Evolutionary conservation across 2,113 vertebrate genomes (phyloP).

Genomic region (Ailurus styani): DNA sequence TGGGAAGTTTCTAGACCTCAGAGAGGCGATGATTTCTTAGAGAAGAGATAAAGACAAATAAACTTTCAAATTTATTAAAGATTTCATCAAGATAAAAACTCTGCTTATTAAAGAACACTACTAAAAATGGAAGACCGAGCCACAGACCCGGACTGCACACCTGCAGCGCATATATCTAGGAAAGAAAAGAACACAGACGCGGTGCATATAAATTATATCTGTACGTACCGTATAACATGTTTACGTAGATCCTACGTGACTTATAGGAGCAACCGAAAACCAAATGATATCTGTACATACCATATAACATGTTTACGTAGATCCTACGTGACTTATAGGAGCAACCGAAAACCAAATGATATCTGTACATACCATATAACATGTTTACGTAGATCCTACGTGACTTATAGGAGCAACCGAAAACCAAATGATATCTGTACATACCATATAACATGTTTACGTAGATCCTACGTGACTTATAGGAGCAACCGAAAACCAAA

Average conservation of each 20-base stretch:
- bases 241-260: not conserved
- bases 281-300: no score
- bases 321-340: not conserved
- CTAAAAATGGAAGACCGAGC: not conserved
- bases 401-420: not conserved
- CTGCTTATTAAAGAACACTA: not conserved
- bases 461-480: not conserved
- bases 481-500: not conserved
- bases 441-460: not conserved
- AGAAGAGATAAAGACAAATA: not conserved
- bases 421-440: not conserved
- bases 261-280: not conserved
- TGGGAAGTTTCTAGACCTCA: not conserved
- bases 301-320: not conserved
- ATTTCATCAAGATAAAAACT: not conserved
- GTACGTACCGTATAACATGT: not conserved
- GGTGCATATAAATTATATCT: not conserved
- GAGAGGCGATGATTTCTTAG: not conserved
- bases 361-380: no score
- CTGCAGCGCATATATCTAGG: no score
- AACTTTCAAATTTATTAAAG: not conserved
- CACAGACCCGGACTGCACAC: not conserved
- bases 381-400: not conserved
- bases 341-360: not conserved
- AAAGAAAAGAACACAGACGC: not conserved